Conservation (phyloP, 2,888 invertebrate genomes). For the Cephus rjabovi region DNA sequence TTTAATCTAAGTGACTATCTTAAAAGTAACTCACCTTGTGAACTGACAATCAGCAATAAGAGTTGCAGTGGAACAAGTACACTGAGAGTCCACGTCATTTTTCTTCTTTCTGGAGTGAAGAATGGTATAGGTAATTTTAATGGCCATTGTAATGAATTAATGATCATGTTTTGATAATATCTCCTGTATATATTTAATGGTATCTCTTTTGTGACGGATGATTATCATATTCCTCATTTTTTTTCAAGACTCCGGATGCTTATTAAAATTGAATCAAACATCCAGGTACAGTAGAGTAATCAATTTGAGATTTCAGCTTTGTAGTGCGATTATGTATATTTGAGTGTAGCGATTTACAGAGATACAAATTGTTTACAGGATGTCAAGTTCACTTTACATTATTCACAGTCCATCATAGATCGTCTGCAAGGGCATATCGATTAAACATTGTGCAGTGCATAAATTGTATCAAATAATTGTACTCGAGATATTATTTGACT, state of each 20-base stretch:
- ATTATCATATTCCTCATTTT: background rate
- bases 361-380: background rate
- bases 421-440: background rate
- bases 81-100: background rate
- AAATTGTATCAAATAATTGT: background rate
- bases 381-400: background rate
- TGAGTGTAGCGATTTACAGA: background rate
- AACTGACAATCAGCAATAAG: background rate
- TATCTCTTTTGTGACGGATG: background rate
- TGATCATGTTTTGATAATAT: background rate
- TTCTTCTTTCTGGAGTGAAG: background rate
- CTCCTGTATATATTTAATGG: background rate
- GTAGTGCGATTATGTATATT: background rate
- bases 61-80: background rate
- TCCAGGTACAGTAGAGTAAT: background rate
- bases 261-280: background rate
- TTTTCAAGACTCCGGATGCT: background rate
- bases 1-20: background rate
- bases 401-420: background rate
- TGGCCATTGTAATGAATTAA: background rate
- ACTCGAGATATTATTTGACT: background rate
- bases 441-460: background rate
- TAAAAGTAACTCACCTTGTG: background rate
- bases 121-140: background rate
- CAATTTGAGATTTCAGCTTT: background rate